Evolutionary conservation across 1,140 invertebrate genomes (phyloP), one percentile per base, ranked within the genome.

Genomic region (Trichogramma pretiosum): DNA sequence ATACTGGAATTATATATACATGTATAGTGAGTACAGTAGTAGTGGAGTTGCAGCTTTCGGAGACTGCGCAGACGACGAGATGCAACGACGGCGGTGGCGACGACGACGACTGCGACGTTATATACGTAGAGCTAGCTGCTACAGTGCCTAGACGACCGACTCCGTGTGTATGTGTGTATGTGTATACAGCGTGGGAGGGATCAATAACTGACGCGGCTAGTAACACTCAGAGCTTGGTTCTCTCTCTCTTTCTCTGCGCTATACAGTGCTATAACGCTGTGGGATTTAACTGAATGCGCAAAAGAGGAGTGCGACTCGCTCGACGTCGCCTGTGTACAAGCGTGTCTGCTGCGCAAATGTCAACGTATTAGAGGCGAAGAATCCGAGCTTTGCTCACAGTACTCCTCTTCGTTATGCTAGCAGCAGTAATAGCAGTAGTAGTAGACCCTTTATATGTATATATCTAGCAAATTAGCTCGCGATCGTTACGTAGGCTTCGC

Each of bases 11-110:
- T n/a, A n/a, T n/a, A n/a, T n/a, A n/a, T n/a, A n/a, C n/a, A n/a
- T n/a, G n/a, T n/a, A n/a, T n/a, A 10, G 37, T 5, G 37, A 13
- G 37, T 22, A 16, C 7, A 18, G 34, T 18, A 26, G 38, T 24
- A 40, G 38, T 24, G 10, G 5, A 14, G n/a, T 21, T 39, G 38
- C 37, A 48, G n/a, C n/a, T n/a, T n/a, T n/a, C 36, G 19, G 42
- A 44, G 48, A 50, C 42, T 50, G 48, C 48, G 48, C 48, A 50
- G 41, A 39, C 17, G 26, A 38, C 24, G 16, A 37, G 40, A 38
- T n/a, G 41, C 32, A 7, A 33, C 41, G 41, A 34, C 22, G 34
- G 35, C 24, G 17, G 14, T n/a, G 32, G 33, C 18, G 3, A 13
- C 23, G 17, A 2, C 41, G 19, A n/a, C 32, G 42, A 17, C 35